phyloP scores from a whole-genome alignment of 2,113 vertebrate genomes.

The Ctenomys sociabilis region DNA sequence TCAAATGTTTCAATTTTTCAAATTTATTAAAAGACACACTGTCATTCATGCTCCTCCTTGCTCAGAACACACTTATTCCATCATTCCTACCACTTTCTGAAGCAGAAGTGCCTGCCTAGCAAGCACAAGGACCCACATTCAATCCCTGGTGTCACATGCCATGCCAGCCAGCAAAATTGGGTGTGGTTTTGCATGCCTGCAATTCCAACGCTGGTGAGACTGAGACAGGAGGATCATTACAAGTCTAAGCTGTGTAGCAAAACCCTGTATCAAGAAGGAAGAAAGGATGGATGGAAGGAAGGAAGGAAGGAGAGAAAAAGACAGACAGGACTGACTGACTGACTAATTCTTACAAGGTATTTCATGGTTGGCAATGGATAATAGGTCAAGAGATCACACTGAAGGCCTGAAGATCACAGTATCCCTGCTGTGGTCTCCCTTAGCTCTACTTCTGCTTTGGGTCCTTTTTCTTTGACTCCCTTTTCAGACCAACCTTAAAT shows the following conservation, averaged over 20 bases:
- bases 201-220: no score
- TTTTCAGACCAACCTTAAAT: conserved; percentile 17
- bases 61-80: not conserved
- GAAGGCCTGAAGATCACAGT: not conserved
- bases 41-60: not conserved
- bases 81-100: not conserved
- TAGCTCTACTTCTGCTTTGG: not conserved
- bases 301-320: no score
- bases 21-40: not conserved
- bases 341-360: not conserved
- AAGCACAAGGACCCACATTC: no score
- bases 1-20: not conserved
- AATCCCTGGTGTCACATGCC: no score
- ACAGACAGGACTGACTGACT: no score
- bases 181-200: no score
- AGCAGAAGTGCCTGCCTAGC: not conserved
- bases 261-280: no score
- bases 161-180: no score
- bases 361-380: not conserved
- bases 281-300: no score
- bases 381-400: not conserved
- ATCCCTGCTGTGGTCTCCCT: not conserved
- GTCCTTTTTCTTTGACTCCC: not conserved
- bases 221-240: no score
- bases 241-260: no score